Base-by-base conservation (phyloP, 2,888 invertebrate genomes). In the Panzeria rudis region DNA sequence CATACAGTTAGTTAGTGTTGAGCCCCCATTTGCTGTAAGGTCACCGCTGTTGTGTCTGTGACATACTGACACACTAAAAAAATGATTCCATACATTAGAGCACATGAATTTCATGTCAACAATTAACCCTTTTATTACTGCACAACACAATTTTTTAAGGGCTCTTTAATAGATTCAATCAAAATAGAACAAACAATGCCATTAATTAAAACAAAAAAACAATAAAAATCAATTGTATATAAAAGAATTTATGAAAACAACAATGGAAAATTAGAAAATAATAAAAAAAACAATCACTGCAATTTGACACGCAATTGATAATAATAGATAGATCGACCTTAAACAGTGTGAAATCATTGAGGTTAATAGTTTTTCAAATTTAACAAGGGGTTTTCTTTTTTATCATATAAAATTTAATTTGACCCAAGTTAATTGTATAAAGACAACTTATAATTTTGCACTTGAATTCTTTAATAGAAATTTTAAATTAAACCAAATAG, bases 371-470 rank as follows among this genome's bases (percentile, higher is more conserved):
- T 64, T 17, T 13, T 15, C 1, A 29, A 47, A 6, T 66, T 17
- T 4, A n/a, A 47, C 5, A 47, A 47, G 6, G 7, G 9, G 11
- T 13, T 11, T 13, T 17, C 68, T 38, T 64, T 59, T 41, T 15
- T 41, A 50, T n/a, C n/a, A n/a, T n/a, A n/a, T n/a, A n/a, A n/a
- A n/a, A n/a, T n/a, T n/a, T n/a, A n/a, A n/a, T 38, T 29, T 68
- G 68, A 78, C 68, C 52, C 68, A 4, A 68, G 61, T 69, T 56
- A 75, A 83, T 62, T 78, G 68, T 61, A 38, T 56, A 7, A 56
- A 73, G 41, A 73, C 59, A 77, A 78, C 47, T 81, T 76, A 44
- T 69, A 75, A 79, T 84, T 79, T 79, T 71, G 56, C 84, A 84
- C 71, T 84, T 75, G 69, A 84, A 78, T 71, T 83, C 20, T 38